A percentile compares a stretch with the other conserved stretches of the same genome.
phyloP scores from a whole-genome alignment of 92 coral and sea anemone genomes.

The Nematostella vectensis region DNA sequence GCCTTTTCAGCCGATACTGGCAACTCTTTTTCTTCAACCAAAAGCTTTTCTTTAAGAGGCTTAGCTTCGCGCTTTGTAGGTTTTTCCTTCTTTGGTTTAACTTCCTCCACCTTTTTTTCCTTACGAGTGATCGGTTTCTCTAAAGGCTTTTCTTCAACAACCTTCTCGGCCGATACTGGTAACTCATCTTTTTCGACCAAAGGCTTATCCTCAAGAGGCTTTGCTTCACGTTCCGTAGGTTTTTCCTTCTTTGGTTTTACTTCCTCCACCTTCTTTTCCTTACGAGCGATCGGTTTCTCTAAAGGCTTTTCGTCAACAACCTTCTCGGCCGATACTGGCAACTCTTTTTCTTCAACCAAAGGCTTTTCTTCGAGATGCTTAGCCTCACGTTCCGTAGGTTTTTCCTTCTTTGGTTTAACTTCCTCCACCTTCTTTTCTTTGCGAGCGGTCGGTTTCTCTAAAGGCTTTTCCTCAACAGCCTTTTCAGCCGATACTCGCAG shows the following conservation, averaged over 20 bases:
- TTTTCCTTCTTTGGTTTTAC: no score
- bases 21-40: not conserved
- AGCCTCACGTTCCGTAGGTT: not conserved
- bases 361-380: not conserved
- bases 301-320: not conserved
- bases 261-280: no score
- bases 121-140: not conserved
- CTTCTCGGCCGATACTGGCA: not conserved
- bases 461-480: not conserved
- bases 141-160: not conserved
- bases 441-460: not conserved
- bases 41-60: not conserved
- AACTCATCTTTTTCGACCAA: not conserved
- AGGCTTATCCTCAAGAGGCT: not conserved
- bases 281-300: not conserved
- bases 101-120: no score
- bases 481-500: not conserved
- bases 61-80: not conserved
- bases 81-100: not conserved
- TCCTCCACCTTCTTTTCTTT: not conserved
- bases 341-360: not conserved
- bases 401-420: not conserved
- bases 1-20: not conserved
- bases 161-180: not conserved
- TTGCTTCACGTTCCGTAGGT: no score